Conservation (phyloP, 2,797 vertebrate species). For the Lemur catta region DNA sequence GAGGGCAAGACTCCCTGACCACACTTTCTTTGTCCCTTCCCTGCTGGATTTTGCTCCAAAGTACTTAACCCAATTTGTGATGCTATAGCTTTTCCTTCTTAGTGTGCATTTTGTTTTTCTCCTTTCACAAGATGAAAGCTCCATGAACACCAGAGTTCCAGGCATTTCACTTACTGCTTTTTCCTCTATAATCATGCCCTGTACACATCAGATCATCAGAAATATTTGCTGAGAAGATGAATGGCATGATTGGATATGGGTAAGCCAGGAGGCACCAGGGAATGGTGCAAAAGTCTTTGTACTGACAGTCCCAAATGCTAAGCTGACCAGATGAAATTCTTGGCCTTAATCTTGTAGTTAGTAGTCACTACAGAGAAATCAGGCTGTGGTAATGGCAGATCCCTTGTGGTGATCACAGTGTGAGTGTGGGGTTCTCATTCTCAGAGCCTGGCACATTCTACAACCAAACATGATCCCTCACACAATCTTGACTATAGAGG, state of each 20-base stretch:
- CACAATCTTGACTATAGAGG: not conserved
- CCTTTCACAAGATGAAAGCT: not conserved
- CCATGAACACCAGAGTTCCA: not conserved
- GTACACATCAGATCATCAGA: not conserved
- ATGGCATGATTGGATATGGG: not conserved
- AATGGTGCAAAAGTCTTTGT: not conserved
- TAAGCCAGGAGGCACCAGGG: not conserved
- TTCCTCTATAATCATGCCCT: not conserved
- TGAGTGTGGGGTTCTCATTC: not conserved
- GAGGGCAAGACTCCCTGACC: not conserved
- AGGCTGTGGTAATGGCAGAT: not conserved
- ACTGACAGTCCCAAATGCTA: not conserved
- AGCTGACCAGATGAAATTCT: not conserved
- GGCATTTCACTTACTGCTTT: not conserved
- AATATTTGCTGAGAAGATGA: not conserved
- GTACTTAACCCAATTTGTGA: not conserved
- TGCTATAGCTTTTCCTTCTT: not conserved
- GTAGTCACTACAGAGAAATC: not conserved
- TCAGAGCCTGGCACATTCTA: not conserved
- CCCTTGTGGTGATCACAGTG: not conserved
- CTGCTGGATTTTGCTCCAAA: not conserved
- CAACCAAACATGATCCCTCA: not conserved
- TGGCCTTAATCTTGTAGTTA: not conserved
- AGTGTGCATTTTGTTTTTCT: not conserved
- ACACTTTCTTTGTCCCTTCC: not conserved